A percentile compares a stretch with the other conserved stretches of the same genome.
Conservation (phyloP, 2,888 invertebrate species). For the Amphipyra berbera region DNA sequence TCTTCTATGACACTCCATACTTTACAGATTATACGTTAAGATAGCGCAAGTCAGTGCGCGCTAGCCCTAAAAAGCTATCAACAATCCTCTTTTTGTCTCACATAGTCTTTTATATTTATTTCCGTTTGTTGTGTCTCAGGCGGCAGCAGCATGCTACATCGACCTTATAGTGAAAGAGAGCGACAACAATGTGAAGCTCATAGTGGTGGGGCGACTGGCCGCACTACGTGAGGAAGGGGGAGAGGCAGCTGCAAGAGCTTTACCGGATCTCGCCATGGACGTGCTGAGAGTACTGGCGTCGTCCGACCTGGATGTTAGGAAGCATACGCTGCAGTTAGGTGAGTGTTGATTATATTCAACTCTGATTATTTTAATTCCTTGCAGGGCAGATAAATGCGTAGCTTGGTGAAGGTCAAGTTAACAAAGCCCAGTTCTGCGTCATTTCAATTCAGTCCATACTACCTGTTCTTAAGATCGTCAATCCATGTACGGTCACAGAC, state of each 20-base stretch:
- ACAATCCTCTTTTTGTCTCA: too few relatives aligned
- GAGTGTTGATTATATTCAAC: not conserved
- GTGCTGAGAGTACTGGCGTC: conserved; percentile 97
- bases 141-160: conserved; percentile 99
- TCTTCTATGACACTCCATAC: too few relatives aligned
- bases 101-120: not conserved
- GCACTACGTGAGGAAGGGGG: conserved; percentile 96
- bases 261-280: conserved; percentile 98
- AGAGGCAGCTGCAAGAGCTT: conserved; percentile 94
- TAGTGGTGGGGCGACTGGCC: conserved; percentile 97
- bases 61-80: too few relatives aligned
- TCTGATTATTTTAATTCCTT: too few relatives aligned
- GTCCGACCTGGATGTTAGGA: conserved; percentile 98
- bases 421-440: too few relatives aligned
- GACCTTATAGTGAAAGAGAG: conserved; percentile 99
- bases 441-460: too few relatives aligned
- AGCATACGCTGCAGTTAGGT: conserved; percentile 92
- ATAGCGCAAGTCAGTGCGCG: too few relatives aligned
- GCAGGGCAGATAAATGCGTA: too few relatives aligned
- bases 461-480: too few relatives aligned
- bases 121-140: conserved; percentile 80
- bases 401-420: too few relatives aligned
- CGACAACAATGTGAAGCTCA: conserved; percentile 99
- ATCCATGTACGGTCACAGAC: too few relatives aligned
- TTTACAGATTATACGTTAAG: too few relatives aligned